Conservation (phyloP, 2,113 vertebrate species). For the Sarotherodon lohbergeri region DNA sequence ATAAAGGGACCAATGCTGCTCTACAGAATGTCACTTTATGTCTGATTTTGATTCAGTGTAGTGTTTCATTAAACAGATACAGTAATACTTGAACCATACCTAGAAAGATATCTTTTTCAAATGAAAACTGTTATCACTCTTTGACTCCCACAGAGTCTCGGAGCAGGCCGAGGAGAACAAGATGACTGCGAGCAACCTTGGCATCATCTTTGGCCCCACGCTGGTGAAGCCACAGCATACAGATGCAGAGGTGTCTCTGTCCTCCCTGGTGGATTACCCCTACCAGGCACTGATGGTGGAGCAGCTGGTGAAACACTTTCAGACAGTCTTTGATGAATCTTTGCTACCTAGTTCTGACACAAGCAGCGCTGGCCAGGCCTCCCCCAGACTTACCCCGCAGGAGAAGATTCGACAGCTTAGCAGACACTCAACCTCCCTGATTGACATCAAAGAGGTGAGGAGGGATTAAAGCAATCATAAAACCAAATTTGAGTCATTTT, state of each 20-base stretch:
- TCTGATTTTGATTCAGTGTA: background rate
- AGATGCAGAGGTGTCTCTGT: conserved; percentile 88
- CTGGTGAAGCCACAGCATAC: conserved; percentile 87
- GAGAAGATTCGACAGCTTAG: conserved; percentile 77
- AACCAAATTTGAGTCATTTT: background rate
- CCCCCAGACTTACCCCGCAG: conserved; percentile 65
- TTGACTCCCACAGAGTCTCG: conserved; percentile 75
- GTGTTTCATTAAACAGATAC: background rate
- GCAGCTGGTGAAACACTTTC: conserved; percentile 84
- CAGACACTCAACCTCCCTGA: conserved; percentile 72
- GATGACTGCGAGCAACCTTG: conserved; percentile 95
- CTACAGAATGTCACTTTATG: background rate
- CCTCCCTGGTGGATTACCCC: conserved; percentile 93
- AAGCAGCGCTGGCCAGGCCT: conserved; percentile 46
- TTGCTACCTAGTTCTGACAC: conserved; percentile 38
- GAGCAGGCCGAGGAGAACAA: conserved; percentile 93
- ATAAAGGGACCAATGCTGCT: background rate
- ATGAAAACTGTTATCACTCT: background rate
- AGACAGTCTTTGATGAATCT: conserved; percentile 79
- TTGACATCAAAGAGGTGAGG: conserved; percentile 86
- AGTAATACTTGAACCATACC: background rate
- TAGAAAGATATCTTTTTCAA: background rate
- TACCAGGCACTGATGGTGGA: conserved; percentile 90
- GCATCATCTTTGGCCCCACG: conserved; percentile 95
- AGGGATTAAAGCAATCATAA: background rate